These are phyloP conservation scores for Phasia obesa DNA, from an alignment of 2,888 invertebrate genomes.

Conservation along the genomic window DNA sequence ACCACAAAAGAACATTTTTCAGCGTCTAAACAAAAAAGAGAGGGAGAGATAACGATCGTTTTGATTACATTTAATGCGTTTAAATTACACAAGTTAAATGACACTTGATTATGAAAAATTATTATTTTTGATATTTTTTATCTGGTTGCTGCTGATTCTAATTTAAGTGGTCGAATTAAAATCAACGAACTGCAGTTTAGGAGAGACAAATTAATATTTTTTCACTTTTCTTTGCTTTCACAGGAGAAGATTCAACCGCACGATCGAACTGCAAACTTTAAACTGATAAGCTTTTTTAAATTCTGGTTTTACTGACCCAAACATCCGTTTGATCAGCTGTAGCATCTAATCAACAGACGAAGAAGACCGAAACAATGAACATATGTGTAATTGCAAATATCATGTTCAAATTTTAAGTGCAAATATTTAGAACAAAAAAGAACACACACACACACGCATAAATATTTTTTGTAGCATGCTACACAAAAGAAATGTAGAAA, in stretches of 20 bases:
- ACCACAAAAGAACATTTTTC: background rate
- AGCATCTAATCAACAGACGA: constrained; percentile 50
- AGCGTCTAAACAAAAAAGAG: constrained; percentile 3
- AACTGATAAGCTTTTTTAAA: constrained; percentile 71
- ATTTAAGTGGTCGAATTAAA: constrained; percentile 55
- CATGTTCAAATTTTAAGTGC: constrained; percentile 38
- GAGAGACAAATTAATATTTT: constrained; percentile 29
- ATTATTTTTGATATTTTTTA: constrained; percentile 41
- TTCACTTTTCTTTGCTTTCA: constrained; percentile 26
- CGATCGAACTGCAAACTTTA: constrained; percentile 71
- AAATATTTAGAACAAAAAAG: constrained; percentile 22
- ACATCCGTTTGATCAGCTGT: background rate
- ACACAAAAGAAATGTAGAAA: constrained; percentile 46
- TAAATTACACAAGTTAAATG: constrained; percentile 69
- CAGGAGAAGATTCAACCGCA: constrained; percentile 67
- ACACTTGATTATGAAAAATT: constrained; percentile 67
- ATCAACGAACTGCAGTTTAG: constrained; percentile 46
- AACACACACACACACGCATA: background rate
- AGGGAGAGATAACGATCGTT: constrained; percentile 33
- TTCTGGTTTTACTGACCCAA: constrained; percentile 43
- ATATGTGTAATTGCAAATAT: background rate
- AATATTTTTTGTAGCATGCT: constrained; percentile 67
- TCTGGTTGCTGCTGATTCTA: constrained; percentile 40
- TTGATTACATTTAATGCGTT: constrained; percentile 70
- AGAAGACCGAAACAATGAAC: constrained; percentile 58